Percentiles rank a stretch among this genome's conserved stretches.
Evolutionary conservation across 1,140 invertebrate species (phyloP).

Genomic region (Lysiphlebus fabarum): DNA sequence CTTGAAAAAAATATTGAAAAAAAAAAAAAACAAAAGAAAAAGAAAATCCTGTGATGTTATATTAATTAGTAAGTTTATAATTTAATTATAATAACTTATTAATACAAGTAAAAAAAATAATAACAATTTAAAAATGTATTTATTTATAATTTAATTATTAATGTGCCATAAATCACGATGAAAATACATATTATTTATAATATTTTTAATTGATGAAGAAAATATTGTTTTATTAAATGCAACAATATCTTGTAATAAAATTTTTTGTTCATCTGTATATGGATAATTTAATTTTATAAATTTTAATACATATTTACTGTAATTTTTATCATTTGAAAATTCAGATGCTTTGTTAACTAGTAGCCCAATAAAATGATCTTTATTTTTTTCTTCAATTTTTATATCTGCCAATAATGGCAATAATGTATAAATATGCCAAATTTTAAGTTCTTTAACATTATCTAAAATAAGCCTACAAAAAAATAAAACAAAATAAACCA

Average conservation of each 20-base stretch:
- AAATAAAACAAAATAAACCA: constrained; percentile 17
- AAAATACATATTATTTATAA: constrained; percentile 22
- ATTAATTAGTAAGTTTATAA: no score
- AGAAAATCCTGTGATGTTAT: no score
- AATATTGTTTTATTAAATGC: constrained; percentile 35
- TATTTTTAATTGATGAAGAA: constrained; percentile 33
- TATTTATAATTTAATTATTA: background rate
- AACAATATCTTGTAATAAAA: constrained; percentile 31
- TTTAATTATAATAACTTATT: no score
- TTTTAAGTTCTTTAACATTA: constrained; percentile 30
- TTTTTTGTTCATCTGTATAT: constrained; percentile 31
- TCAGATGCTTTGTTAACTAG: constrained; percentile 30
- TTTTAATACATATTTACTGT: constrained; percentile 34
- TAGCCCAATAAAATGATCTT: constrained; percentile 31
- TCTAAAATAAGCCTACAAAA: constrained; percentile 34
- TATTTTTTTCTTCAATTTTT: constrained; percentile 26
- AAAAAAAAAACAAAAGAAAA: no score
- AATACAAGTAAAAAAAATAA: no score
- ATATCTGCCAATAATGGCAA: constrained; percentile 29
- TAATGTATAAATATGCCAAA: constrained; percentile 36
- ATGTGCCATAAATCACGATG: constrained; percentile 26
- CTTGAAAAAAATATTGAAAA: no score
- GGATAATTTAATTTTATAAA: constrained; percentile 34
- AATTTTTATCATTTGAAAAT: constrained; percentile 37
- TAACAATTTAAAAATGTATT: background rate